phyloP scores from a whole-genome alignment of 1,140 invertebrate species.

The Drosophila kohkoa region DNA sequence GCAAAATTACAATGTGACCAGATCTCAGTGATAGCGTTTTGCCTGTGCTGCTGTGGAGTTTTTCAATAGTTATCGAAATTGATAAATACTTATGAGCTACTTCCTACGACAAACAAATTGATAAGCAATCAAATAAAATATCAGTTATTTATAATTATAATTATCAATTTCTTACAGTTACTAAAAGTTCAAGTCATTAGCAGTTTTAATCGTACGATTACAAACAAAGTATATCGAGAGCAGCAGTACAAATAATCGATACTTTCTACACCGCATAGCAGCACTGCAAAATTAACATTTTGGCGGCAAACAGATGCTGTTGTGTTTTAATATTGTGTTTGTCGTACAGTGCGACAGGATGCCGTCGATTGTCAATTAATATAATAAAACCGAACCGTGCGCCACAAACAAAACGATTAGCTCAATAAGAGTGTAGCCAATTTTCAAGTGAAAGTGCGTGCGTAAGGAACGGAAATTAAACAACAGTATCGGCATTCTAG shows the following conservation, averaged over 20 bases:
- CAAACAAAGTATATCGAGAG: neutral
- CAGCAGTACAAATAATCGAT: constrained; percentile 23
- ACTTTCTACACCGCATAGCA: neutral
- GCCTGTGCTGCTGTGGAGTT: neutral
- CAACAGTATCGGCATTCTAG: constrained; percentile 9
- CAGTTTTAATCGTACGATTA: neutral
- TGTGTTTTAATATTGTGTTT: constrained; percentile 13
- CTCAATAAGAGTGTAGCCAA: neutral
- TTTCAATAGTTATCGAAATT: neutral
- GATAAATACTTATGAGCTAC: too few species aligned
- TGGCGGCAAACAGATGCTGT: constrained; percentile 53
- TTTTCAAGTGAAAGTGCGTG: neutral
- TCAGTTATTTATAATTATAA: too few species aligned
- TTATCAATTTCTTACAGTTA: too few species aligned
- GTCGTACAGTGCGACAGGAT: constrained; percentile 39
- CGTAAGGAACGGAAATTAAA: neutral
- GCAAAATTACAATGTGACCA: constrained; percentile 14
- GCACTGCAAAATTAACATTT: constrained; percentile 30
- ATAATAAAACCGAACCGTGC: neutral
- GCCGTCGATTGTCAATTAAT: constrained; percentile 12
- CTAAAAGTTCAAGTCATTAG: too few species aligned
- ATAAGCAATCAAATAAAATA: too few species aligned
- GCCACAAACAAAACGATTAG: constrained; percentile 7
- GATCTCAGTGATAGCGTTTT: neutral
- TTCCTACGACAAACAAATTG: too few species aligned